These are phyloP conservation scores for Thymelicus sylvestris DNA, from an alignment of 2,888 invertebrate species.

Conservation along the genomic window DNA sequence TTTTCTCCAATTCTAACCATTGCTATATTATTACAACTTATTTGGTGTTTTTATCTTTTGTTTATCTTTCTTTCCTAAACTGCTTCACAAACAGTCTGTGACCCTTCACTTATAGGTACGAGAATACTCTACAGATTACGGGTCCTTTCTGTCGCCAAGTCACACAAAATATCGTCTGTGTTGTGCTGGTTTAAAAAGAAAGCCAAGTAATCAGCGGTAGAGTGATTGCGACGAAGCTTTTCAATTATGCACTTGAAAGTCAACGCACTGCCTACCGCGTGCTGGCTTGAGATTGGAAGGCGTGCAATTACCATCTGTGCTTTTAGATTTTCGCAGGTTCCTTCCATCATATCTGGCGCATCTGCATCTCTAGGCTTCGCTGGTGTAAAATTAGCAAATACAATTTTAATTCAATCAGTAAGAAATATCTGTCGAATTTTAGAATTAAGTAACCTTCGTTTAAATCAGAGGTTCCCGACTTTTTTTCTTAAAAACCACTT, in stretches of 20 bases:
- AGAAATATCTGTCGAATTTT: too few species aligned
- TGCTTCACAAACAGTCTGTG: too few species aligned
- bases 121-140: not conserved
- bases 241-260: constrained; percentile 28
- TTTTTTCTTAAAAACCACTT: too few species aligned
- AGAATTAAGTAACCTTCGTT: too few species aligned
- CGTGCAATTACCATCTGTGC: not conserved
- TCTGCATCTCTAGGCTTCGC: too few species aligned
- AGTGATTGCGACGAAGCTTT: constrained; percentile 20
- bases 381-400: too few species aligned
- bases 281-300: constrained; percentile 5
- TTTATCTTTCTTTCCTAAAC: too few species aligned
- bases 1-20: too few species aligned
- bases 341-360: not conserved
- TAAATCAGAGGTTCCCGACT: too few species aligned
- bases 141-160: not conserved
- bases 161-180: constrained; percentile 1
- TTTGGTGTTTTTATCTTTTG: too few species aligned
- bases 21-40: too few species aligned
- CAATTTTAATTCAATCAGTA: too few species aligned
- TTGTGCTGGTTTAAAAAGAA: constrained; percentile 17
- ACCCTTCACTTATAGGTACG: not conserved
- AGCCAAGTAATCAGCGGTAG: constrained; percentile 24
- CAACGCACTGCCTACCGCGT: not conserved
- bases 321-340: constrained; percentile 4